Evolutionary conservation across 2,888 invertebrate genomes (phyloP), one percentile per base, ranked within the genome.

Genomic region (Cephalotes varians): DNA sequence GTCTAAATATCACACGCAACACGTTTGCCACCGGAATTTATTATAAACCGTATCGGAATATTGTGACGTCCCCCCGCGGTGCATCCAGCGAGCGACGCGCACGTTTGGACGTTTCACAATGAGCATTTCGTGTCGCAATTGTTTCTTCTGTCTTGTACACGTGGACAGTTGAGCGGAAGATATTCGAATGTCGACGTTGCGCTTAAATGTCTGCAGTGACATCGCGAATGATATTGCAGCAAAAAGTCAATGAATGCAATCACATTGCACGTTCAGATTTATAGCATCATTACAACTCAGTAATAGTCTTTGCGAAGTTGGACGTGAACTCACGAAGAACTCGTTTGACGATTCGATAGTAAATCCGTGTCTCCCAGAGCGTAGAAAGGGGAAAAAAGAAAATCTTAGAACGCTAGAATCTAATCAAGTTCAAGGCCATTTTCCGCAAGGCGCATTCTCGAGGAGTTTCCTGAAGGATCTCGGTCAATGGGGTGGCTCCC

Each of bases 381-480:
- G 73, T 54, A 60, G 49, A 64, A 76, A 37, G 69, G n/a, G 77
- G 60, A 79, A 77, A 82, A 86, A 86, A 85, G 85, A 83, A 71
- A 58, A 83, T 82, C 64, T 62, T 72, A 49, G 72, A 73, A 73
- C 65, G 81, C 76, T 79, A 28, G 82, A 54, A 73, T 56, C 82
- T 87, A 88, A 87, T 88, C 85, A 90, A 86, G 89, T 89, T 89
- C 89, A 90, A 90, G 89, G 89, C 82, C 89, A 85, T 88, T 88
- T 90, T 58, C 73, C 72, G 60, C 44, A 28, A 65, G 64, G 21
- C 65, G 81, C 84, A 85, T 81, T 82, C 77, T 69, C 76, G 47
- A 67, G 60, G 25, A 72, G 82, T 84, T 83, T 65, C 81, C 69
- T 31, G 51, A 31, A 72, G 83, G 85, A 90, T 89, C 87, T 90